Evolutionary conservation across 2,888 invertebrate species (phyloP), one percentile per base, ranked within the genome.

Genomic region (Scaptomyza tumidula): DNA sequence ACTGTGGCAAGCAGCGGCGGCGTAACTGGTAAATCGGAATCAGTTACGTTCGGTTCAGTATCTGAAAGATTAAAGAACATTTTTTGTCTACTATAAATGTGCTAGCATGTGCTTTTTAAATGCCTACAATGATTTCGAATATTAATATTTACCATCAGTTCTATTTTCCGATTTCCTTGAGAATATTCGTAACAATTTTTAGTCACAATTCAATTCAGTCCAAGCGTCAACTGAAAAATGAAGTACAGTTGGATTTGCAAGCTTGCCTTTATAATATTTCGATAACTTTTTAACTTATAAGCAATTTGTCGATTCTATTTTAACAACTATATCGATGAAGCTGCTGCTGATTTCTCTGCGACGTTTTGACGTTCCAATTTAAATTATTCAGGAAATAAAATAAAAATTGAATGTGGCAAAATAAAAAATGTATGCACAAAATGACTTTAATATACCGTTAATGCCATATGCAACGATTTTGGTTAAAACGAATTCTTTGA

Each of bases 1-100:
- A 75, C 53, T 14, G 27, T n/a, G 7, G 68, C 35, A n/a, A 75
- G 49, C 9, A 48, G 33, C 14, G 63, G 72, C 9, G 75, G 75
- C 48, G 75, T 75, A n/a, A 13, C 37, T 41, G 44, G 14, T 10
- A 37, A 27, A 27, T 48, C 44, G 3, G 11, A 35, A 35, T 59
- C 46, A 16, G 24, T 11, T 35, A 14, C 11, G 37, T 0, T 19
- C 37, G 13, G 35, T 10, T 31, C 45, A 41, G 13, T 45, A 53
- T 63, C 69, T 54, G 64, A 31, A 39, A 29, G 29, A 61, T 43
- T 24, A 24, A 53, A 7, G 33, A 66, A 66, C 75, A 74, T 71
- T 62, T 59, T 75, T 49, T n/a, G 41, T 2, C 44, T 50, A 19
- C 13, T 48, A 31, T 46, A 45, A 43, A 33, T 54, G 19, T 59